These are phyloP conservation scores for Myioborus melanocephalus DNA, from an alignment of 2,797 vertebrate species.

Conservation along the genomic window DNA sequence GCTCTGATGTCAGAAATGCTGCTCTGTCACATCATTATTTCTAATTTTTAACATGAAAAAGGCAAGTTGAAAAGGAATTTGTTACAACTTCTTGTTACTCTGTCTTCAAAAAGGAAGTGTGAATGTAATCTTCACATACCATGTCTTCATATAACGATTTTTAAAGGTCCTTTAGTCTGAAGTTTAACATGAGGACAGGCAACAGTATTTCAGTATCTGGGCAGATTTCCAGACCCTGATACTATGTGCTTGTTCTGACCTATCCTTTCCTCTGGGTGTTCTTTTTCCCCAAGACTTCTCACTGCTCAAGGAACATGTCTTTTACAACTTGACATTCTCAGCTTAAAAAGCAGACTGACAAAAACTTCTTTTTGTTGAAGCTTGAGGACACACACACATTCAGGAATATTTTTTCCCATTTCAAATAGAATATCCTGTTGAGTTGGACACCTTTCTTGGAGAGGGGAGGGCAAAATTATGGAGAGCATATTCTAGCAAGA, in stretches of 20 bases:
- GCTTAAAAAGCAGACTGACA: neutral
- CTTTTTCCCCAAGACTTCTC: neutral
- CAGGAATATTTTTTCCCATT: neutral
- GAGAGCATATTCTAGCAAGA: neutral
- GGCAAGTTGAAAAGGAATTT: conserved; percentile 25
- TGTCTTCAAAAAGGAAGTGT: neutral
- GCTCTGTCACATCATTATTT: neutral
- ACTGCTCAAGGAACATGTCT: neutral
- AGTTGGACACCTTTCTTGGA: neutral
- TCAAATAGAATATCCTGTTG: neutral
- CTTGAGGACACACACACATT: neutral
- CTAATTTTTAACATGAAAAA: conserved; percentile 25
- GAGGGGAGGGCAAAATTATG: neutral
- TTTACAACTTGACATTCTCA: neutral
- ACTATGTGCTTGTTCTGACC: neutral
- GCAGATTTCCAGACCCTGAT: neutral
- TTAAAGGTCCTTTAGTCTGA: neutral
- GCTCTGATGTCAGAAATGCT: conserved; percentile 1
- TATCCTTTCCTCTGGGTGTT: neutral
- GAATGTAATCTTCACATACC: neutral
- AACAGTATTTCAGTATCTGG: neutral
- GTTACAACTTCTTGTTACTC: neutral
- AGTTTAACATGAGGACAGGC: neutral
- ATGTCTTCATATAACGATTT: neutral
- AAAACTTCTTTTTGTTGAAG: neutral